Evolutionary conservation across 2,113 vertebrate species (phyloP).

Genomic region (Varanus salvator): DNA sequence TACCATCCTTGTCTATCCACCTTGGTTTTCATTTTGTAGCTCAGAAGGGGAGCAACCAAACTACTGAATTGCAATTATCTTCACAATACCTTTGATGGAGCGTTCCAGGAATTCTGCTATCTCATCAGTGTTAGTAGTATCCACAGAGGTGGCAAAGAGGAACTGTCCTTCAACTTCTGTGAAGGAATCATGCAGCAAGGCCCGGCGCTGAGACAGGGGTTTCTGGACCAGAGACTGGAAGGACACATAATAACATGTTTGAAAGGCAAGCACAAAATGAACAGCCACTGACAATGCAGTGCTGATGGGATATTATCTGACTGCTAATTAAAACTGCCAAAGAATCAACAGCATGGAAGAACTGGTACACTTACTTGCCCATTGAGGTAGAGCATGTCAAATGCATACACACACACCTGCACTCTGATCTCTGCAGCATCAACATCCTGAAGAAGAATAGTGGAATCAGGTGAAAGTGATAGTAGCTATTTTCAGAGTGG

Average conservation of each 20-base stretch:
- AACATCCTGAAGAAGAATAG: slow-evolving; percentile 80
- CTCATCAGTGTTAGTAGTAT: slow-evolving; percentile 82
- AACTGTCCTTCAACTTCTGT: slow-evolving; percentile 89
- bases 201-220: slow-evolving; percentile 83
- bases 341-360: fast-evolving
- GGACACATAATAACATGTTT: background rate
- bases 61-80: slow-evolving; percentile 3
- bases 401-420: slow-evolving; percentile 92
- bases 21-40: background rate
- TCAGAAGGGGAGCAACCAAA: background rate
- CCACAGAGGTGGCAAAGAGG: slow-evolving; percentile 85
- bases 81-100: slow-evolving; percentile 85
- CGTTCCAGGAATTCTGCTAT: slow-evolving; percentile 92
- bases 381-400: slow-evolving; percentile 91
- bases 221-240: slow-evolving; percentile 85
- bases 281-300: background rate
- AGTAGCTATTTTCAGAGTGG: background rate
- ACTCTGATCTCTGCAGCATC: slow-evolving; percentile 89
- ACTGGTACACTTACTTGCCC: slow-evolving; percentile 82
- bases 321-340: background rate
- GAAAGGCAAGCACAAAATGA: background rate
- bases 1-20: background rate
- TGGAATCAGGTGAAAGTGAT: background rate
- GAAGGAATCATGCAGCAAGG: slow-evolving; percentile 85
- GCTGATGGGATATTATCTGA: background rate